A percentile compares a stretch with the other conserved stretches of the same genome.
phyloP scores from a whole-genome alignment of 2,797 vertebrate genomes.

The Rhyacichthys aspro region DNA sequence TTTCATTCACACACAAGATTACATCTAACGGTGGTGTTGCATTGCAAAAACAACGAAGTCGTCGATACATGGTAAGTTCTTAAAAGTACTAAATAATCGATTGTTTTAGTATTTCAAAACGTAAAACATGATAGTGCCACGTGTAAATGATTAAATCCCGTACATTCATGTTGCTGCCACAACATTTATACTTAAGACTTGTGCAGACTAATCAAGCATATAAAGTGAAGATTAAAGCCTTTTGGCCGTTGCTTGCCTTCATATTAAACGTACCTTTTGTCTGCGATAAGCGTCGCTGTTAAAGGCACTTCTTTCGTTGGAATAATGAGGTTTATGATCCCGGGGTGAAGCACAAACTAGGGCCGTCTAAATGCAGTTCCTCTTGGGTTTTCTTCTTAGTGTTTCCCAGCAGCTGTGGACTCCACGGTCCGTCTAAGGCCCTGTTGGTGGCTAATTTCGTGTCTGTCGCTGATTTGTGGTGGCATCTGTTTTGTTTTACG shows the following conservation, averaged over 20 bases:
- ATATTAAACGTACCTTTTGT: conserved; percentile 30
- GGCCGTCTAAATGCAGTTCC: conserved; percentile 52
- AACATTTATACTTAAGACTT: too few species aligned
- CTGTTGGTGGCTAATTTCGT: background rate
- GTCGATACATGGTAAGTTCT: too few species aligned
- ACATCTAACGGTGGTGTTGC: too few species aligned
- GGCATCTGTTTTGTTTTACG: conserved; percentile 62
- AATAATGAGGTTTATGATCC: background rate
- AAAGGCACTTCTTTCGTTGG: background rate
- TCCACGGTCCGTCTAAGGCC: conserved; percentile 2
- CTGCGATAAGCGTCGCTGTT: conserved; percentile 15
- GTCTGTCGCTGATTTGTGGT: conserved; percentile 23
- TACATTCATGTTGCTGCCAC: too few species aligned
- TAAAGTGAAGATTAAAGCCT: background rate
- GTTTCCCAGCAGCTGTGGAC: background rate
- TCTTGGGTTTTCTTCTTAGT: conserved; percentile 1
- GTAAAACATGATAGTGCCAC: background rate
- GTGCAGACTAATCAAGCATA: background rate
- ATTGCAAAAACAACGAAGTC: too few species aligned
- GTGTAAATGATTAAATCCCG: background rate
- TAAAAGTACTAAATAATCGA: too few species aligned
- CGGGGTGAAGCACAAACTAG: conserved; percentile 32
- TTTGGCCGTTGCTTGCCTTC: too few species aligned
- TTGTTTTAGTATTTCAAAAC: background rate
- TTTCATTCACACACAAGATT: too few species aligned